phyloP scores from a whole-genome alignment of 1,140 invertebrate species.

The Vanessa tameamea region DNA sequence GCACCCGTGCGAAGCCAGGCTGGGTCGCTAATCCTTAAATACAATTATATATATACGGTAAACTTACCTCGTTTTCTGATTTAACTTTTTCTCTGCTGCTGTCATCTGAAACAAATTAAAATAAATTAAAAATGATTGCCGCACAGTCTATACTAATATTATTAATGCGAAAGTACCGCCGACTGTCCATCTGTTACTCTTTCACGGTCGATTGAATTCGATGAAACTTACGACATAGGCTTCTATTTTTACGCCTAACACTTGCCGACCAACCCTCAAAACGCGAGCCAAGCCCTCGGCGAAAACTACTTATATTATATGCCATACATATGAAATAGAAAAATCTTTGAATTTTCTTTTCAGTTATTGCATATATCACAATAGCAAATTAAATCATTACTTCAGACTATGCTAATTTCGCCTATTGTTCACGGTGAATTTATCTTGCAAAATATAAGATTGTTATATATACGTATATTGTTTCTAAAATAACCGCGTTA shows the following conservation, averaged over 20 bases:
- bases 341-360: not conserved
- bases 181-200: no score
- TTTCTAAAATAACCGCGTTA: slow-evolving; percentile 29
- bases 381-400: slow-evolving; percentile 14
- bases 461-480: slow-evolving; percentile 25
- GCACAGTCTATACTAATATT: no score
- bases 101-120: slow-evolving; percentile 67
- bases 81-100: slow-evolving; percentile 68
- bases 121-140: slow-evolving; percentile 12
- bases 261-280: no score
- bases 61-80: slow-evolving; percentile 67
- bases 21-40: not conserved
- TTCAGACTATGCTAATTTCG: slow-evolving; percentile 8
- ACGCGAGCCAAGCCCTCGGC: no score
- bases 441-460: slow-evolving; percentile 19
- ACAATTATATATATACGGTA: not conserved
- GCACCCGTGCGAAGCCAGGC: no score
- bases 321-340: slow-evolving; percentile 3
- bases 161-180: no score
- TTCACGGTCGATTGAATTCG: no score
- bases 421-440: slow-evolving; percentile 27
- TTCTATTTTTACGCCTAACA: no score
- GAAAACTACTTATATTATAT: not conserved
- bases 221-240: no score
- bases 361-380: slow-evolving; percentile 3